Percentiles rank a stretch among this genome's conserved stretches.
phyloP scores from a whole-genome alignment of 2,797 vertebrate species.

The Lophius americanus region DNA sequence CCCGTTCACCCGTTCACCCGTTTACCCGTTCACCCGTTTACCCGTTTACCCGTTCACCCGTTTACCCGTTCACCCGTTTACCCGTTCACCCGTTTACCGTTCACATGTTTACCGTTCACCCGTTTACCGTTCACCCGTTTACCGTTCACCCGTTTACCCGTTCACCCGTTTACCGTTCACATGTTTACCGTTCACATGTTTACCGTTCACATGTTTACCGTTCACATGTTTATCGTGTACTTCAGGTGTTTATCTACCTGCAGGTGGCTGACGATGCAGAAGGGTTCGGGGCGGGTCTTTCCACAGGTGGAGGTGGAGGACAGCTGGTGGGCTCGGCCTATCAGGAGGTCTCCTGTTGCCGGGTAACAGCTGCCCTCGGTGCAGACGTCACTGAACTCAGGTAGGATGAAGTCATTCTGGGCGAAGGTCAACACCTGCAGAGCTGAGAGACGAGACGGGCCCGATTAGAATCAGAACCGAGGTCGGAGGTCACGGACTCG shows the following conservation, averaged over 20 bases:
- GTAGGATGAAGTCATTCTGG: constrained; percentile 73
- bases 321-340: constrained; percentile 89
- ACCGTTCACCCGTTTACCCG: too few relatives aligned
- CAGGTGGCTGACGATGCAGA: constrained; percentile 97
- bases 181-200: too few relatives aligned
- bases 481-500: too few relatives aligned
- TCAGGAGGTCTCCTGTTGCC: constrained; percentile 94
- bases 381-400: constrained; percentile 90
- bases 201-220: too few relatives aligned
- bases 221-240: constrained; percentile 79
- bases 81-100: too few relatives aligned
- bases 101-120: too few relatives aligned
- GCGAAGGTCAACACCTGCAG: constrained; percentile 71
- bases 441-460: constrained; percentile 57
- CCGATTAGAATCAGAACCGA: not conserved
- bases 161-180: too few relatives aligned
- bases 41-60: too few relatives aligned
- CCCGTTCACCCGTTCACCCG: too few relatives aligned
- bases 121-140: too few relatives aligned
- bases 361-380: constrained; percentile 97
- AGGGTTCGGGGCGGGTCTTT: constrained; percentile 84
- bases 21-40: too few relatives aligned
- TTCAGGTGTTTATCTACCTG: constrained; percentile 83
- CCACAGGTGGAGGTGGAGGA: constrained; percentile 92
- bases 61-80: too few relatives aligned